phyloP scores from a whole-genome alignment of 1,140 invertebrate species.

The Lordiphosa stackelbergi region DNA sequence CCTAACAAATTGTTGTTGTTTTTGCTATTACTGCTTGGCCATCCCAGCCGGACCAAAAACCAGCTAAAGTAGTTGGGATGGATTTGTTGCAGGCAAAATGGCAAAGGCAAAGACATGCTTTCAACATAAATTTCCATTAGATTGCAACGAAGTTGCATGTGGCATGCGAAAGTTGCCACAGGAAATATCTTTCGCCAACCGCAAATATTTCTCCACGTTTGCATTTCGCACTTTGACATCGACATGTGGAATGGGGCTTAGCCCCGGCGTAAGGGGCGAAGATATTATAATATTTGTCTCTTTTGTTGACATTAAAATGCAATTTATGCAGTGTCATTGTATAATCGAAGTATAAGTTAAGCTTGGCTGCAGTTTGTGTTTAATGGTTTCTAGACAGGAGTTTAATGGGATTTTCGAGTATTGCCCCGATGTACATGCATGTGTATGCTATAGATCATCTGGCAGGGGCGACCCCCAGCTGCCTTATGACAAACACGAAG shows the following conservation, averaged over 20 bases:
- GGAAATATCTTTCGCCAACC: slow-evolving; percentile 72
- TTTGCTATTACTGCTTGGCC: slow-evolving; percentile 9
- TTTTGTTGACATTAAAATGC: slow-evolving; percentile 73
- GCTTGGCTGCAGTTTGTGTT: slow-evolving; percentile 8
- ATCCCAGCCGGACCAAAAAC: no score
- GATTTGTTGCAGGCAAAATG: slow-evolving; percentile 16
- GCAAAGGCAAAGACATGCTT: slow-evolving; percentile 52
- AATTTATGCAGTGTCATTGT: slow-evolving; percentile 74
- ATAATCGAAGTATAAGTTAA: slow-evolving; percentile 47
- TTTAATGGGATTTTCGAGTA: slow-evolving; percentile 12
- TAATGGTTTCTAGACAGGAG: slow-evolving; percentile 13
- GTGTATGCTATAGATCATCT: background rate
- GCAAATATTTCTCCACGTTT: slow-evolving; percentile 74
- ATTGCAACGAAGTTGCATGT: slow-evolving; percentile 68
- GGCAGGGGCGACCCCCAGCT: slow-evolving; percentile 2
- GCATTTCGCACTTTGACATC: slow-evolving; percentile 71
- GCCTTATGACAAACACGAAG: slow-evolving; percentile 10
- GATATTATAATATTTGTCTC: slow-evolving; percentile 73
- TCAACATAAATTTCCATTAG: slow-evolving; percentile 75
- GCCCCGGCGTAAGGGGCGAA: background rate
- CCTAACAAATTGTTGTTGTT: slow-evolving; percentile 64
- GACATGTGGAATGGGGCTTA: slow-evolving; percentile 22
- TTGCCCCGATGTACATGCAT: background rate
- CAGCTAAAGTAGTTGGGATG: no score
- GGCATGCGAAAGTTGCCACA: slow-evolving; percentile 65